Conservation (phyloP, 2,113 vertebrate species). For the Amazona guildingii region DNA sequence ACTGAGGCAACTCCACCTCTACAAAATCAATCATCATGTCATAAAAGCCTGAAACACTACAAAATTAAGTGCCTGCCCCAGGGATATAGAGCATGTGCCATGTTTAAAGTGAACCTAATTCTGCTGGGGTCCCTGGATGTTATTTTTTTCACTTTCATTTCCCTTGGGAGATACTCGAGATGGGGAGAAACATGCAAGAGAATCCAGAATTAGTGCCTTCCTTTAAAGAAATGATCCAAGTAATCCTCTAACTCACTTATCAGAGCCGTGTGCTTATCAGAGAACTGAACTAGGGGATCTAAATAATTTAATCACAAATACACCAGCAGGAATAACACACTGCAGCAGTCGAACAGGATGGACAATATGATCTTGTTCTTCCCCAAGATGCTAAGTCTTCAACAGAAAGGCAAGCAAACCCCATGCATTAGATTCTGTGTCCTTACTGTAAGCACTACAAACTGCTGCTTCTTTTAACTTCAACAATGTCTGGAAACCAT, state of each 20-base stretch:
- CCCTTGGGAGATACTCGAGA: neutral
- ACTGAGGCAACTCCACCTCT: constrained; percentile 46
- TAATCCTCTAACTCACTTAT: neutral
- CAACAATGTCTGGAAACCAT: neutral
- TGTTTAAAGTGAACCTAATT: constrained; percentile 34
- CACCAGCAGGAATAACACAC: neutral
- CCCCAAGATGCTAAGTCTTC: neutral
- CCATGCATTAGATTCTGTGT: accelerated
- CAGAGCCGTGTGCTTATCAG: neutral
- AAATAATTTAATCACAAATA: neutral
- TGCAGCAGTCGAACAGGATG: neutral
- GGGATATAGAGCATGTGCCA: constrained; percentile 33
- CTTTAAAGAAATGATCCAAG: neutral
- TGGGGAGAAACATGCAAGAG: neutral
- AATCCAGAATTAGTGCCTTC: neutral
- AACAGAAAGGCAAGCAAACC: neutral
- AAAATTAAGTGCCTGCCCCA: constrained; percentile 43
- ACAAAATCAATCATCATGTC: constrained; percentile 58
- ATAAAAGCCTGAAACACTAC: constrained; percentile 40
- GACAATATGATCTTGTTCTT: neutral
- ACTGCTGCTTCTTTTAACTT: neutral
- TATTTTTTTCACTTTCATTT: constrained; percentile 21
- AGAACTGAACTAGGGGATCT: neutral
- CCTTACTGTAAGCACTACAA: neutral
- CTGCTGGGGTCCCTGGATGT: neutral